Base-by-base conservation (phyloP, 2,888 invertebrate species). In the Chrysodeixis includens region DNA sequence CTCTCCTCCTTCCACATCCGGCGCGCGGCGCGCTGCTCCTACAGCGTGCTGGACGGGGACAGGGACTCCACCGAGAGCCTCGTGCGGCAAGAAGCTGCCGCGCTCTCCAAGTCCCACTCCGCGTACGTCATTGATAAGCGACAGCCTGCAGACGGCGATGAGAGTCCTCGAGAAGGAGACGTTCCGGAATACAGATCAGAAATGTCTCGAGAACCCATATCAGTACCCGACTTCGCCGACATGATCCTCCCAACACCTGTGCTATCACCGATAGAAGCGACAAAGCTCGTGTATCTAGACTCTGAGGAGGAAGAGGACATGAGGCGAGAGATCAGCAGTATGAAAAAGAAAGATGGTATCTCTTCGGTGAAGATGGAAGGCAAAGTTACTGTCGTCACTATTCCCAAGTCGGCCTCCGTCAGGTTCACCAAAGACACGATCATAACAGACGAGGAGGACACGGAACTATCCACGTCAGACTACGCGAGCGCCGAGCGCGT, bases 401-500 rank as follows among this genome's bases (percentile, higher is more conserved):
- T 89, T 93, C 96, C 63, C 91, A 96, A 90, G 85, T 96, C 74
- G 79, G 96, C 96, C 2, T 96, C 96, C 5, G 96, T 96, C 3
- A 91, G 96, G 63, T 96, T 96, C 80, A 95, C 96, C 10, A 92
- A 94, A 30, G 73, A 81, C 56, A 91, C 95, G 20, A 92, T 92
- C n/a, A 90, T 93, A 26, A 93, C 95, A 20, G 92, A 95, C 54
- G 96, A 96, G 66, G 96, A 96, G 76, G 96, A 96, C 68, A 93
- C 93, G 61, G 96, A 96, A 69, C 84, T 95, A 69, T 97, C 97
- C 0, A 97, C 97, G 0, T 97, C 97, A 5, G 97, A 97, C 84
- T 97, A 97, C 88, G 97, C 97, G 61, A 97, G 97, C 84, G 97
- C 97, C 56, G 97, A 97, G 88, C 95, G 96, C 0, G 96, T 97